A percentile compares a stretch with the other conserved stretches of the same genome.
phyloP scores from a whole-genome alignment of 2,113 vertebrate species.

The Notarius lentiginosus region DNA sequence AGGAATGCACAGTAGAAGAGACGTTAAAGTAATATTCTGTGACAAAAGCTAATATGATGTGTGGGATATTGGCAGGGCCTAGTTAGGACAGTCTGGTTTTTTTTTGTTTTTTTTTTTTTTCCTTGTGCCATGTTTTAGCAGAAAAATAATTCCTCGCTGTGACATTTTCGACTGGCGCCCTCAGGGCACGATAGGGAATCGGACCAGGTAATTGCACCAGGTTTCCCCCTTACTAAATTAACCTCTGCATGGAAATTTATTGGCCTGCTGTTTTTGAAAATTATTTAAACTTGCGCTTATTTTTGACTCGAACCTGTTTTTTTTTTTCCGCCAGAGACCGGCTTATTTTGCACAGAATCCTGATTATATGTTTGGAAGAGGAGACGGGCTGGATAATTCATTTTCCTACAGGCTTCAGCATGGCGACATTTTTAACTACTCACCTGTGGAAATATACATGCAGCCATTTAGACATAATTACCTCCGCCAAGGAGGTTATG shows the following conservation, averaged over 20 bases:
- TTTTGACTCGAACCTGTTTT: slow-evolving; percentile 41
- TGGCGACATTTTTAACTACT: slow-evolving; percentile 58
- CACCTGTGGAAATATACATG: slow-evolving; percentile 66
- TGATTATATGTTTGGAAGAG: slow-evolving; percentile 64
- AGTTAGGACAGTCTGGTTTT: slow-evolving; percentile 69
- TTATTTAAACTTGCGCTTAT: slow-evolving; percentile 75
- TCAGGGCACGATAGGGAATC: slow-evolving; percentile 69
- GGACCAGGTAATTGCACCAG: slow-evolving; percentile 74
- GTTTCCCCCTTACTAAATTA: slow-evolving; percentile 75
- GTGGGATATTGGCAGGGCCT: slow-evolving; percentile 67
- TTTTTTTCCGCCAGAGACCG: slow-evolving; percentile 35
- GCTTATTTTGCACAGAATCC: slow-evolving; percentile 46
- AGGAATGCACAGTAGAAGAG: slow-evolving; percentile 33
- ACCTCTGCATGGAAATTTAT: slow-evolving; percentile 76
- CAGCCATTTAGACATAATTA: slow-evolving; percentile 42
- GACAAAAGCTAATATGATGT: slow-evolving; percentile 68
- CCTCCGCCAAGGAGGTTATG: no score
- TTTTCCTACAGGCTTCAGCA: slow-evolving; percentile 45
- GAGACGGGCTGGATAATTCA: slow-evolving; percentile 60
- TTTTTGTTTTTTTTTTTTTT: slow-evolving; percentile 66
- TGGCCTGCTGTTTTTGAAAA: slow-evolving; percentile 69
- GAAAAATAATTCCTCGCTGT: slow-evolving; percentile 51
- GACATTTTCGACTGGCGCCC: slow-evolving; percentile 75
- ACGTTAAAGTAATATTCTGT: slow-evolving; percentile 54
- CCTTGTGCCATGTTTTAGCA: slow-evolving; percentile 57